These are phyloP conservation scores for Samia ricini DNA, from an alignment of 1,140 invertebrate genomes.

Conservation along the genomic window DNA sequence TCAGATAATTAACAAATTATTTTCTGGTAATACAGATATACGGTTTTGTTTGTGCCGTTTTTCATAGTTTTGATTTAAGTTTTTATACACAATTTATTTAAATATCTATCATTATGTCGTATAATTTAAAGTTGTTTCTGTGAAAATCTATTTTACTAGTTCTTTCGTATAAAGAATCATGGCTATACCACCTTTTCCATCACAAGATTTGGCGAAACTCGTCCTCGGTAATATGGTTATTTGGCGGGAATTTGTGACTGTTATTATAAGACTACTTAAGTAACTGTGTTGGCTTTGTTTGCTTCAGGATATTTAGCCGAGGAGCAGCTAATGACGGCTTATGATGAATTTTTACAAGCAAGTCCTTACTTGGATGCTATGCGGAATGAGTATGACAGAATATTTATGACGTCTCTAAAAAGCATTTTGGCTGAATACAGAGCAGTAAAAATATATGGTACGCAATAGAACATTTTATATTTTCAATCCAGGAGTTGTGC, in stretches of 20 bases:
- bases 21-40: too few species aligned
- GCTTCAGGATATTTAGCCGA: constrained; percentile 64
- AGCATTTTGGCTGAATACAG: constrained; percentile 69
- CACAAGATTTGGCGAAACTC: constrained; percentile 66
- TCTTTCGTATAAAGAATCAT: constrained; percentile 24
- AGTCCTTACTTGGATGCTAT: constrained; percentile 66
- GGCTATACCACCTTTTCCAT: constrained; percentile 63
- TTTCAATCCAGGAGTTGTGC: too few species aligned
- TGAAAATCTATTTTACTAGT: too few species aligned
- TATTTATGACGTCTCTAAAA: constrained; percentile 68
- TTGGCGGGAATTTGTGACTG: constrained; percentile 53
- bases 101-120: too few species aligned
- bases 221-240: constrained; percentile 55
- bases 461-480: constrained; percentile 8
- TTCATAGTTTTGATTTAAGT: background rate
- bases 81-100: too few species aligned
- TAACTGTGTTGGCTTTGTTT: constrained; percentile 15
- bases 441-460: constrained; percentile 67
- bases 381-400: constrained; percentile 69
- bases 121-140: too few species aligned
- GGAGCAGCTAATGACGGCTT: constrained; percentile 69
- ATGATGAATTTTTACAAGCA: constrained; percentile 68
- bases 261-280: background rate
- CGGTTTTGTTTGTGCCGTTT: background rate
- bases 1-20: too few species aligned